phyloP scores from a whole-genome alignment of 1,140 invertebrate species.

The Megathymus violae region DNA sequence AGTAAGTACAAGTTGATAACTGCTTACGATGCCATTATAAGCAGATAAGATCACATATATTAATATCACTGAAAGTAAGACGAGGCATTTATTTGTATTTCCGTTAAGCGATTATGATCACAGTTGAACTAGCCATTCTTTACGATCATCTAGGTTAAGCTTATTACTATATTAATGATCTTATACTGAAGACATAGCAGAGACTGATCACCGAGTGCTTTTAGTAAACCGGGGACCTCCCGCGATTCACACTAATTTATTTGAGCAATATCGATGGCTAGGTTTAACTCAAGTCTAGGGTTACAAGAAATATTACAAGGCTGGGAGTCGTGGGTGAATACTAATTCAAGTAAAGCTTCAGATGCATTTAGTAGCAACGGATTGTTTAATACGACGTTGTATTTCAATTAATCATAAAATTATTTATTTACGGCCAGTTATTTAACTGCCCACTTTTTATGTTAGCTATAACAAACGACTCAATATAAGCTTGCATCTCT shows the following conservation, averaged over 20 bases:
- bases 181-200: conserved; percentile 17
- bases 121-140: too few relatives aligned
- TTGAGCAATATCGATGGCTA: conserved; percentile 21
- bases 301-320: conserved; percentile 29
- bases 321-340: conserved; percentile 17
- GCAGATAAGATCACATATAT: too few relatives aligned
- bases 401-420: background rate
- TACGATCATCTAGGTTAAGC: background rate
- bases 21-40: too few relatives aligned
- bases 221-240: conserved; percentile 12
- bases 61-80: too few relatives aligned
- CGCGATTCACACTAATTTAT: conserved; percentile 25
- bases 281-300: conserved; percentile 24
- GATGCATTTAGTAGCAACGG: conserved; percentile 22
- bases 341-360: conserved; percentile 11
- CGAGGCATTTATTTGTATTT: too few relatives aligned
- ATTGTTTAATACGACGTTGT: background rate
- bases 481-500: too few relatives aligned
- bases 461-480: too few relatives aligned
- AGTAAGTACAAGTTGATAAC: too few relatives aligned
- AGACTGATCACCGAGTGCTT: conserved; percentile 9
- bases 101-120: too few relatives aligned
- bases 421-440: background rate
- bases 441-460: background rate
- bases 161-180: conserved; percentile 24